These are phyloP conservation scores for Otocyon megalotis DNA, from an alignment of 2,113 vertebrate species.

Conservation along the genomic window DNA sequence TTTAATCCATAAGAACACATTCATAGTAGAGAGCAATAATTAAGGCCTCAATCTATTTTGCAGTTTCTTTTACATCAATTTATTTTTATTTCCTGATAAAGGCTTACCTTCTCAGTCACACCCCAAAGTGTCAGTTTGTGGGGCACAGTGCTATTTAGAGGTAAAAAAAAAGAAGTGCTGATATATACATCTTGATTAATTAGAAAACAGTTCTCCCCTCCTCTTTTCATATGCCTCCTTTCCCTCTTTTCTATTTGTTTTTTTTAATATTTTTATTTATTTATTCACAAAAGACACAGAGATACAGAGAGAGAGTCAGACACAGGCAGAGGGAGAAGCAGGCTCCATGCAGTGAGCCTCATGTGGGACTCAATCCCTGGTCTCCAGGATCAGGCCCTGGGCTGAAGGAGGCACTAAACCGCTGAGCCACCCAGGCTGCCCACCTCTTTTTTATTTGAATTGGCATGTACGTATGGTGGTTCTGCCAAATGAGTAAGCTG, in stretches of 20 bases:
- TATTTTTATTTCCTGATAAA: conserved; percentile 38
- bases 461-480: background rate
- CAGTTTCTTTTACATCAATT: background rate
- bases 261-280: too few relatives aligned
- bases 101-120: background rate
- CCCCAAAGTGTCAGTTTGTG: background rate
- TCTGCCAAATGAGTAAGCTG: conserved; percentile 28
- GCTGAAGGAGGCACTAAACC: too few relatives aligned
- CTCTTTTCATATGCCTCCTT: background rate
- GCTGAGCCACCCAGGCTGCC: too few relatives aligned
- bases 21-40: background rate
- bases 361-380: too few relatives aligned
- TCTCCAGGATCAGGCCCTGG: too few relatives aligned
- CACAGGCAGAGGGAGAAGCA: too few relatives aligned
- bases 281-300: too few relatives aligned
- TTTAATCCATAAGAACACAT: background rate
- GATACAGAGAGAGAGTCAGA: too few relatives aligned
- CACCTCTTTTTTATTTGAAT: conserved; percentile 54
- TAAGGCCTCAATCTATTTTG: background rate
- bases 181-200: conserved; percentile 36
- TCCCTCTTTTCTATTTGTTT: conserved; percentile 55
- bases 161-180: conserved; percentile 34
- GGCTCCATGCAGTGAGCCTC: too few relatives aligned
- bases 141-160: background rate
- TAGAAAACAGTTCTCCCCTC: background rate